Evolutionary conservation across 2,113 vertebrate species (phyloP).

Genomic region (Oreochromis spilurus): DNA sequence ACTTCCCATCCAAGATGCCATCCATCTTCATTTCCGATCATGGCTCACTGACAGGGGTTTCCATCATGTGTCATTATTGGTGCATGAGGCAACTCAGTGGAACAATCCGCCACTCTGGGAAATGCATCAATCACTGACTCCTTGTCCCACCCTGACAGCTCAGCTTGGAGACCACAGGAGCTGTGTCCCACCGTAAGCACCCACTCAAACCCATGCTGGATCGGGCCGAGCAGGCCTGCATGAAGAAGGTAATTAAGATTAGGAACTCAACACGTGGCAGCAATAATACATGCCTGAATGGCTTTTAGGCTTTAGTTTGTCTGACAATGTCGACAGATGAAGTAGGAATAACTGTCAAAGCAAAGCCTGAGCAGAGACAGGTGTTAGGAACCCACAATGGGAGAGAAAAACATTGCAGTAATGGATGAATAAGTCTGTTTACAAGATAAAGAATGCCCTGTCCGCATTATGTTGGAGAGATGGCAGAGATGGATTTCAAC

Average conservation of each 20-base stretch:
- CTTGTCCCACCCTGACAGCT: constrained; percentile 61
- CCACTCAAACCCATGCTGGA: constrained; percentile 35
- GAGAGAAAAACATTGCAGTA: not conserved
- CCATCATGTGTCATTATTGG: constrained; percentile 81
- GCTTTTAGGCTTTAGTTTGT: constrained; percentile 29
- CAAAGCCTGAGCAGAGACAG: constrained; percentile 8
- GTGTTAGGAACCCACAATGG: not conserved
- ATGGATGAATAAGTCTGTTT: not conserved
- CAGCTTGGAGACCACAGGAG: constrained; percentile 38
- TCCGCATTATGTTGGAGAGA: not conserved
- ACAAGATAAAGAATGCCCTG: not conserved
- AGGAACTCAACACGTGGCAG: constrained; percentile 34
- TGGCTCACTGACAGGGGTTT: constrained; percentile 72
- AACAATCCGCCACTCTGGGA: constrained; percentile 69
- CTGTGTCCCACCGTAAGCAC: constrained; percentile 22
- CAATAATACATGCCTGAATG: constrained; percentile 13
- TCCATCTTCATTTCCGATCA: constrained; percentile 76
- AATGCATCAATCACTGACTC: constrained; percentile 73
- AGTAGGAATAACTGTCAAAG: constrained; percentile 30
- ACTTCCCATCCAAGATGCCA: constrained; percentile 66
- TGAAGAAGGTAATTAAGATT: constrained; percentile 62
- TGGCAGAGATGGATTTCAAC: not conserved
- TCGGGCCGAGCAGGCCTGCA: not conserved
- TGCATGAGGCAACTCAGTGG: constrained; percentile 69
- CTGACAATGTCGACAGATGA: constrained; percentile 22